phyloP scores from a whole-genome alignment of 2,888 invertebrate genomes.

The Phortica magna region DNA sequence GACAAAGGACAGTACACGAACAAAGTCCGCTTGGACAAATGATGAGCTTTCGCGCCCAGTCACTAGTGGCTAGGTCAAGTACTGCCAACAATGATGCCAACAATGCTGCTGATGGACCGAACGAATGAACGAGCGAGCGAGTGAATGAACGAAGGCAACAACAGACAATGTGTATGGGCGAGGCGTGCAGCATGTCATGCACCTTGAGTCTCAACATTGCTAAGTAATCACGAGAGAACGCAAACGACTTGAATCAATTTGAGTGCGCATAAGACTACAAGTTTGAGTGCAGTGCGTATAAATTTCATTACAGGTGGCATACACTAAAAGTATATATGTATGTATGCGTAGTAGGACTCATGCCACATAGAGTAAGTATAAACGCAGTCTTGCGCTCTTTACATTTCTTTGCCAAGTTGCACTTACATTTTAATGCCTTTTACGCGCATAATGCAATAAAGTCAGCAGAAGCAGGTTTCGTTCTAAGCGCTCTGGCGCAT shows the following conservation, averaged over 20 bases:
- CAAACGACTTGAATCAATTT: conserved; percentile 16
- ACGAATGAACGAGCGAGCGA: not conserved
- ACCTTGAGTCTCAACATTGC: not conserved
- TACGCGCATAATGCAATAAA: not conserved
- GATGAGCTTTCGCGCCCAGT: not conserved
- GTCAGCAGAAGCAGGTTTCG: not conserved
- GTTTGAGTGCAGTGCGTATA: conserved; percentile 11
- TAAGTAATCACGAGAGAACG: not conserved
- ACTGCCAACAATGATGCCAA: conserved; percentile 19
- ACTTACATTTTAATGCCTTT: not conserved
- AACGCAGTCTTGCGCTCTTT: too few species aligned
- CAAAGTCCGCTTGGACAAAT: not conserved
- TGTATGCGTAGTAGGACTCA: too few species aligned
- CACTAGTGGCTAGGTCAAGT: conserved; percentile 17
- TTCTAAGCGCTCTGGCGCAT: not conserved
- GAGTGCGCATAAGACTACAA: conserved; percentile 17
- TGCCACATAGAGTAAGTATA: too few species aligned
- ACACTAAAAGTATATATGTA: not conserved
- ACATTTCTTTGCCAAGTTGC: not conserved
- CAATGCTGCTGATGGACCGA: conserved; percentile 3
- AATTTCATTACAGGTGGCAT: not conserved
- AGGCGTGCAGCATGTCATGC: too few species aligned
- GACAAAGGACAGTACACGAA: conserved; percentile 8
- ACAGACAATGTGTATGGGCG: too few species aligned
- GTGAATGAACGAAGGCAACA: too few species aligned